A percentile compares a stretch with the other conserved stretches of the same genome.
phyloP scores from a whole-genome alignment of 2,113 vertebrate species.

The Cnemophilus loriae region DNA sequence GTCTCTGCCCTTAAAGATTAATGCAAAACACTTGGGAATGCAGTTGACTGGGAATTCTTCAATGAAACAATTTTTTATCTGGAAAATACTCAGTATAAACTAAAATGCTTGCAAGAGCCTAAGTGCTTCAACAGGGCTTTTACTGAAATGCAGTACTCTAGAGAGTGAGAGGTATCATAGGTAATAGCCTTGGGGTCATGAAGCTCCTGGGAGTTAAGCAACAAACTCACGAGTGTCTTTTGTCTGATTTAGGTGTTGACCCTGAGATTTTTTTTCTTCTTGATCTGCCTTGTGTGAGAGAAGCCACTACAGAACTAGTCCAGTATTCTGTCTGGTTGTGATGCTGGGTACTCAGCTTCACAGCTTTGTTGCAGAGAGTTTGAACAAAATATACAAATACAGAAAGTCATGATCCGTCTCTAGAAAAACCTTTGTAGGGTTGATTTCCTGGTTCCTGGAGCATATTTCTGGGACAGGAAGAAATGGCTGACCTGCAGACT shows the following conservation, averaged over 20 bases:
- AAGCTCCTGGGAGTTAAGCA: neutral
- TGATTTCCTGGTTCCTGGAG: neutral
- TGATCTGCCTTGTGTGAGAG: neutral
- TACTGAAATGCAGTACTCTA: neutral
- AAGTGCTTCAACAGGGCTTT: neutral
- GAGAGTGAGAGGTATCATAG: neutral
- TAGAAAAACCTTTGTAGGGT: neutral
- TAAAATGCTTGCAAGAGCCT: neutral
- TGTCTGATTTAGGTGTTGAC: neutral
- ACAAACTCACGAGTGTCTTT: neutral
- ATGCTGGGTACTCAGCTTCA: neutral
- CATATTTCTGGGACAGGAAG: neutral
- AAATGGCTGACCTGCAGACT: neutral
- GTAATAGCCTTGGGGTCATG: neutral
- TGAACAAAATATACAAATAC: neutral
- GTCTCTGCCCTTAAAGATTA: neutral
- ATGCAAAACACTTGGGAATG: neutral
- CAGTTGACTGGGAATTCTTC: neutral
- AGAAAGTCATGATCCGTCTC: neutral
- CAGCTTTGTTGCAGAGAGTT: neutral
- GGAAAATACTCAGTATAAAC: neutral
- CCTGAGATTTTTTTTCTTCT: neutral
- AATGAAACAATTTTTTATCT: neutral
- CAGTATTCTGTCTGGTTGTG: neutral
- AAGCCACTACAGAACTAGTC: neutral